A percentile compares a stretch with the other conserved stretches of the same genome.
These are phyloP conservation scores for Aphyosemion australe DNA, from an alignment of 2,113 vertebrate species.

Conservation along the genomic window DNA sequence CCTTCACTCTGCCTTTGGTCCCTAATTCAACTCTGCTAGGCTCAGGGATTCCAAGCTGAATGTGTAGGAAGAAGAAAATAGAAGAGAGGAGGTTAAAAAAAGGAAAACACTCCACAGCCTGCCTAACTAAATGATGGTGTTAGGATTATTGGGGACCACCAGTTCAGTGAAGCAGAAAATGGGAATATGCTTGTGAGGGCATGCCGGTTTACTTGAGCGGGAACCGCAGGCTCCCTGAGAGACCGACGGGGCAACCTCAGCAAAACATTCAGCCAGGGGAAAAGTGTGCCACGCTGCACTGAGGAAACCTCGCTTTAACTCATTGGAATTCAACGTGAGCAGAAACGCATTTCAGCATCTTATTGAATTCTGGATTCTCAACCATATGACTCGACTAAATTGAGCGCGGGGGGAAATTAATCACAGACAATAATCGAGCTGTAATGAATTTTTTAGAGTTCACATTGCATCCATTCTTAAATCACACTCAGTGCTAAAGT, in stretches of 20 bases:
- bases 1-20: conserved; percentile 11
- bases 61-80: conserved; percentile 63
- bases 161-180: conserved; percentile 82
- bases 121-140: conserved; percentile 79
- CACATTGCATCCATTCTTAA: conserved; percentile 7
- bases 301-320: conserved; percentile 59
- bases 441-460: conserved; percentile 49
- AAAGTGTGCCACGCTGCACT: conserved; percentile 18
- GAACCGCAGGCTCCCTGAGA: conserved; percentile 57
- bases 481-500: conserved; percentile 6
- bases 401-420: conserved; percentile 44
- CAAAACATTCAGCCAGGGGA: conserved; percentile 49
- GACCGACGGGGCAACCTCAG: conserved; percentile 61
- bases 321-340: conserved; percentile 69
- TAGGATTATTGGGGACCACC: conserved; percentile 80
- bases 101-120: conserved; percentile 55
- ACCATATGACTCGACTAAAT: conserved; percentile 37
- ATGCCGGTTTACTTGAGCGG: conserved; percentile 65
- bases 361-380: conserved; percentile 50
- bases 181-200: conserved; percentile 75
- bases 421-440: conserved; percentile 50
- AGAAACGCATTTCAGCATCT: conserved; percentile 42
- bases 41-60: conserved; percentile 60
- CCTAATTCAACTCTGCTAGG: conserved; percentile 70
- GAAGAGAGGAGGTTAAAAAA: conserved; percentile 20